These are phyloP conservation scores for Gadus macrocephalus DNA, from an alignment of 2,113 vertebrate genomes.

Conservation along the genomic window DNA sequence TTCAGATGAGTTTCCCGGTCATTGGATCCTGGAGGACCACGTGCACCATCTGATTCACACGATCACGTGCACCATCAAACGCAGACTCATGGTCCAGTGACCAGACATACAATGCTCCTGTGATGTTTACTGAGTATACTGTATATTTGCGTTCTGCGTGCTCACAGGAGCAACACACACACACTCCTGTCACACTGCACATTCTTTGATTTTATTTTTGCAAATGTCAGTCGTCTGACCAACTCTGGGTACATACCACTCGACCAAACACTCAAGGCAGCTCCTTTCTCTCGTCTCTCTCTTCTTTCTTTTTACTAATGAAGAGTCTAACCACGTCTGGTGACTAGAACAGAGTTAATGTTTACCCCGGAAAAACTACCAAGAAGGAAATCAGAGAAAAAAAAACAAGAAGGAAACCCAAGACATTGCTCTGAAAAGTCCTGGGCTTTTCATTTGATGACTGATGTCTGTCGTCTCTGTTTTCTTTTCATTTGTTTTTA, in stretches of 20 bases:
- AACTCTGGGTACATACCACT: constrained; percentile 39
- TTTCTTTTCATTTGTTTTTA: constrained; percentile 38
- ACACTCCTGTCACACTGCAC: constrained; percentile 1
- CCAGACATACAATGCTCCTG: no score
- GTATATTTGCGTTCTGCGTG: no score
- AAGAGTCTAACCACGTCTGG: constrained; percentile 51
- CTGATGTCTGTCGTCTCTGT: neutral
- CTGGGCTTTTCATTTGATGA: constrained; percentile 45
- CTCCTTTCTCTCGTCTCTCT: constrained; percentile 56
- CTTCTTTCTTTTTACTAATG: constrained; percentile 36
- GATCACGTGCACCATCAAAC: no score
- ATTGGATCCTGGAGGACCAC: constrained; percentile 21
- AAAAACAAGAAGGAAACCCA: constrained; percentile 41
- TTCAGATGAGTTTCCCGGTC: constrained; percentile 18
- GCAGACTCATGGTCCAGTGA: no score
- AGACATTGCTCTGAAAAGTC: constrained; percentile 53
- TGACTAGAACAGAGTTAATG: constrained; percentile 23
- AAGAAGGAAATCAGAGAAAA: constrained; percentile 21
- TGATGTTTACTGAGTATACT: no score
- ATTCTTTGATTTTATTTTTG: neutral
- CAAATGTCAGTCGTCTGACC: constrained; percentile 15
- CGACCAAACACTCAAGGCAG: constrained; percentile 76
- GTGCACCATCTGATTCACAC: no score
- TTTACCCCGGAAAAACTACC: constrained; percentile 23
- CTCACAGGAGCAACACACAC: neutral